phyloP scores from a whole-genome alignment of 2,797 vertebrate genomes.

The Chiroxiphia lanceolata region DNA sequence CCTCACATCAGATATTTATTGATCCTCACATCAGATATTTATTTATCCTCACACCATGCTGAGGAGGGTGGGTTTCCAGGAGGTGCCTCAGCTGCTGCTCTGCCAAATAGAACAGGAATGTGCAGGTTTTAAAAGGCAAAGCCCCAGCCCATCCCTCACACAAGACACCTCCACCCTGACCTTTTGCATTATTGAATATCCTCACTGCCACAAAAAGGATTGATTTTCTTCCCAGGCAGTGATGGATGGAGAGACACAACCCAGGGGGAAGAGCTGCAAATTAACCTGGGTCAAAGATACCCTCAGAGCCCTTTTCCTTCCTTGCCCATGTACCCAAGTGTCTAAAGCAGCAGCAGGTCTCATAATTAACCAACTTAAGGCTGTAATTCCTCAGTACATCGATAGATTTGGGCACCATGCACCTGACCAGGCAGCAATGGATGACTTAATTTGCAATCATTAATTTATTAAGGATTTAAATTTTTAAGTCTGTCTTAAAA shows the following conservation, averaged over 20 bases:
- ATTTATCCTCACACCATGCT: too few relatives aligned
- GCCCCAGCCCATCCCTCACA: background rate
- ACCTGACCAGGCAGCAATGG: background rate
- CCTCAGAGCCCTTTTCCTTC: background rate
- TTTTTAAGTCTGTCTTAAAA: background rate
- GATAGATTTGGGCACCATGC: background rate
- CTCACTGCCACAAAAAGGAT: background rate
- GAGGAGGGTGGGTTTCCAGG: background rate
- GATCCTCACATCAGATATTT: background rate
- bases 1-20: too few relatives aligned
- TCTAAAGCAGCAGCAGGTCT: background rate
- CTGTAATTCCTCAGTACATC: background rate
- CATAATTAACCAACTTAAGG: background rate
- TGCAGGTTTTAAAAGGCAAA: background rate
- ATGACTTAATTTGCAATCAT: background rate
- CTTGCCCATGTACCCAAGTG: background rate
- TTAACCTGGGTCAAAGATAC: background rate
- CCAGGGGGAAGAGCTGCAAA: background rate
- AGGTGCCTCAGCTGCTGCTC: background rate
- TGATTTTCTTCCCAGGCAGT: background rate
- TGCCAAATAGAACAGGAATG: accelerated
- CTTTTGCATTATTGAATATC: constrained; percentile 21
- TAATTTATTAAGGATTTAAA: background rate
- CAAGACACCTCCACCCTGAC: background rate
- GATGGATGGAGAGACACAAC: background rate